Conservation (phyloP, 2,113 vertebrate genomes). For the Cyphomyrus discorhynchus region DNA sequence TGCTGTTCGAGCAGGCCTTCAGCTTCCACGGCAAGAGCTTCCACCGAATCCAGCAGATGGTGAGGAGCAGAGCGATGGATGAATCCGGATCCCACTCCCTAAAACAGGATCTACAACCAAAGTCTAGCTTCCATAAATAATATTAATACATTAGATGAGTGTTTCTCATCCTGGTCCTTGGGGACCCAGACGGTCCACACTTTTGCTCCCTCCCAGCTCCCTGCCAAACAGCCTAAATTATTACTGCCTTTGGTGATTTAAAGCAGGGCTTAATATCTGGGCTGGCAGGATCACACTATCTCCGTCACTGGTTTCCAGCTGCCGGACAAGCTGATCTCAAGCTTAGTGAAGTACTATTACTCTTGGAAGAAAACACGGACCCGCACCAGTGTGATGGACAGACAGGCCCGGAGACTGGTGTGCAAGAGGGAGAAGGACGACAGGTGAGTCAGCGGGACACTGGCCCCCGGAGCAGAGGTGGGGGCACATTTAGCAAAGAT, state of each 20-base stretch:
- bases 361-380: slow-evolving; percentile 87
- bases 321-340: slow-evolving; percentile 82
- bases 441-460: slow-evolving; percentile 52
- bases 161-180: neutral
- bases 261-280: neutral
- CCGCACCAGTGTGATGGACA: slow-evolving; percentile 85
- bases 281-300: neutral
- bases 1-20: slow-evolving; percentile 71
- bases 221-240: neutral
- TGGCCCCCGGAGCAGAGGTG: no score
- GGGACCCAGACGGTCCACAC: neutral
- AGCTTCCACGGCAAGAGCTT: slow-evolving; percentile 73
- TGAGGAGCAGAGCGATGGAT: slow-evolving; percentile 30
- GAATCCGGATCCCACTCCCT: neutral
- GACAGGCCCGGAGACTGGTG: slow-evolving; percentile 76
- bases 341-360: slow-evolving; percentile 87
- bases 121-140: neutral
- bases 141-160: neutral
- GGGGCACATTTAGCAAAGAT: neutral
- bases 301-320: slow-evolving; percentile 54
- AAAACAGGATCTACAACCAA: neutral
- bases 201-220: neutral
- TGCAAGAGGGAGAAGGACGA: slow-evolving; percentile 79
- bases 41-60: slow-evolving; percentile 74
- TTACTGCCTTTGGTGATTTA: neutral